phyloP scores from a whole-genome alignment of 2,888 invertebrate genomes.

The Drosophila neutralis region DNA sequence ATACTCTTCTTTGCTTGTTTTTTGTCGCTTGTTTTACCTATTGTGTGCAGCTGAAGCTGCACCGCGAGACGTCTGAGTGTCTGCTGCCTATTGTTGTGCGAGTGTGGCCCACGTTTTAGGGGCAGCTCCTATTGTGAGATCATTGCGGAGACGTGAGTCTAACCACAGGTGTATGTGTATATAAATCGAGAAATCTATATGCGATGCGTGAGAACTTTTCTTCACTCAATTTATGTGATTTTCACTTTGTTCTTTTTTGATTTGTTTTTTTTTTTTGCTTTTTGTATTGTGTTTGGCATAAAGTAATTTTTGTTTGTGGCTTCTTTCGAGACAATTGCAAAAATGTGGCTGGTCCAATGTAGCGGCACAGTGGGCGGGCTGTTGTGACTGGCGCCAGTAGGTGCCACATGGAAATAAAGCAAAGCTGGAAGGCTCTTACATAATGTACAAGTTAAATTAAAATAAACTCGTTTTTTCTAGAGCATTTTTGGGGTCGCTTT shows the following conservation, averaged over 20 bases:
- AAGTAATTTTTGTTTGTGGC: slow-evolving; percentile 50
- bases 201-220: slow-evolving; percentile 73
- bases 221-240: slow-evolving; percentile 59
- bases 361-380: slow-evolving; percentile 36
- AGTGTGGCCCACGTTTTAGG: slow-evolving; percentile 61
- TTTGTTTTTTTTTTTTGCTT: slow-evolving; percentile 25
- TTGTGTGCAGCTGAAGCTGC: slow-evolving; percentile 54
- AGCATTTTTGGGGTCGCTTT: slow-evolving; percentile 28
- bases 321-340: slow-evolving; percentile 53
- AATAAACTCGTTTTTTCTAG: slow-evolving; percentile 45
- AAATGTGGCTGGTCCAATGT: slow-evolving; percentile 34
- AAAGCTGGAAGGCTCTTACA: slow-evolving; percentile 14
- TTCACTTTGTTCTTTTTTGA: slow-evolving; percentile 25
- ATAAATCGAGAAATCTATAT: slow-evolving; percentile 42
- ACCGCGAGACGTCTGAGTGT: slow-evolving; percentile 66
- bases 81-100: slow-evolving; percentile 54
- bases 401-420: slow-evolving; percentile 5
- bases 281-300: slow-evolving; percentile 12
- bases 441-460: slow-evolving; percentile 67
- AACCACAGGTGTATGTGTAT: slow-evolving; percentile 66
- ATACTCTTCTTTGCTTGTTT: slow-evolving; percentile 20
- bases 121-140: slow-evolving; percentile 63
- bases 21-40: slow-evolving; percentile 46
- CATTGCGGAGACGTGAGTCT: slow-evolving; percentile 37
- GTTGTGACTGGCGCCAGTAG: slow-evolving; percentile 43